These are phyloP conservation scores for Pao palembangensis DNA, from an alignment of 2,113 vertebrate species.

Conservation along the genomic window DNA sequence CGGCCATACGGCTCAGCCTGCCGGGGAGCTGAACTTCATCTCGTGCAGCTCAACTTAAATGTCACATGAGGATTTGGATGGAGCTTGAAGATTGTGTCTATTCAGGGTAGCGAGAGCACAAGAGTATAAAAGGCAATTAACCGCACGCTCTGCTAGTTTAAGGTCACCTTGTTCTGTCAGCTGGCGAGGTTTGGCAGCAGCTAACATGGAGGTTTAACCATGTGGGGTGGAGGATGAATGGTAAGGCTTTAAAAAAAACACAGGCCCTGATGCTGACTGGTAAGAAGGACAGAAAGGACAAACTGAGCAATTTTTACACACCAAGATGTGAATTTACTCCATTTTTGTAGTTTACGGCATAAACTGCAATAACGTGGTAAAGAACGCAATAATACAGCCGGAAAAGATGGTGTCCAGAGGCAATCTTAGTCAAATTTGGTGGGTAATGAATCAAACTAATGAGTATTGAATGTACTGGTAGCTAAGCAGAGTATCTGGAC, in stretches of 20 bases:
- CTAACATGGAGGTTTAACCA: constrained; percentile 18
- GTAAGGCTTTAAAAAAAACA: background rate
- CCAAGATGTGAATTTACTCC: background rate
- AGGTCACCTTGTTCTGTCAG: constrained; percentile 63
- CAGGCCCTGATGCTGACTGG: background rate
- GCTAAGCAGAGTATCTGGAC: constrained; percentile 32
- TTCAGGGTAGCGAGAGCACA: constrained; percentile 30
- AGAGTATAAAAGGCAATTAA: constrained; percentile 54
- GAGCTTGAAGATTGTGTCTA: constrained; percentile 40
- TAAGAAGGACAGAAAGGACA: background rate
- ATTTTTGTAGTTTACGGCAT: constrained; percentile 5
- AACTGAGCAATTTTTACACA: background rate
- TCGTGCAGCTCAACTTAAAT: constrained; percentile 41
- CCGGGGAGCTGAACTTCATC: constrained; percentile 28
- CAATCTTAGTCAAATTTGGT: constrained; percentile 15
- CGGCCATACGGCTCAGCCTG: background rate
- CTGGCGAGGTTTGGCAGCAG: constrained; percentile 25
- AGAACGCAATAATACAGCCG: background rate
- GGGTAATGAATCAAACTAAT: constrained; percentile 34
- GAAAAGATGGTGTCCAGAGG: constrained; percentile 24
- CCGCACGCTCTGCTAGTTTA: constrained; percentile 35
- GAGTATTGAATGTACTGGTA: background rate
- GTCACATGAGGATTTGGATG: constrained; percentile 19
- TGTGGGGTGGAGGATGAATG: background rate
- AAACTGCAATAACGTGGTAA: constrained; percentile 22